Evolutionary conservation across 2,888 invertebrate species (phyloP).

Genomic region (Steinernema hermaphroditum): DNA sequence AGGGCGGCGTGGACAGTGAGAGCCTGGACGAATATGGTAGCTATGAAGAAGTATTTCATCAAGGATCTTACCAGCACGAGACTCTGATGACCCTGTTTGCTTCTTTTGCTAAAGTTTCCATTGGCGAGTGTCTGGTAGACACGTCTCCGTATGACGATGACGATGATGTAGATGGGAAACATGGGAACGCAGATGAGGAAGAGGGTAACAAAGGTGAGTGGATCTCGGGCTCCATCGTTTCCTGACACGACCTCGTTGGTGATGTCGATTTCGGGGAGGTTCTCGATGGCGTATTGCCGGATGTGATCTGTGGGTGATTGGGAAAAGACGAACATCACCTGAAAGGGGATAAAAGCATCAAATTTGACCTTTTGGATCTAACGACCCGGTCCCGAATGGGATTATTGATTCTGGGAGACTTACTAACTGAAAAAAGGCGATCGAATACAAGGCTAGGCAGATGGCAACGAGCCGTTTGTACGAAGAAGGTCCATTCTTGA

Average conservation of each 20-base stretch:
- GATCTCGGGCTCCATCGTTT: constrained; percentile 49
- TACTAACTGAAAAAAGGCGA: constrained; percentile 49
- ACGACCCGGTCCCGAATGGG: no score
- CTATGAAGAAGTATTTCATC: background rate
- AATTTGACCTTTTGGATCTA: no score
- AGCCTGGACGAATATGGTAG: constrained; percentile 35
- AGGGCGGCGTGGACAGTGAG: constrained; percentile 53
- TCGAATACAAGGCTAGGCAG: constrained; percentile 44
- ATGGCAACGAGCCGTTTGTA: constrained; percentile 38
- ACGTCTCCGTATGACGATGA: constrained; percentile 48
- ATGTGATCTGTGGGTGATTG: constrained; percentile 46
- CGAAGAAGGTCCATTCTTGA: constrained; percentile 44
- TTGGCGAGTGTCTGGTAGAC: constrained; percentile 36
- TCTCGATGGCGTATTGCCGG: constrained; percentile 39
- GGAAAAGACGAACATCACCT: constrained; percentile 53
- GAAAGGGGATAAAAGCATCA: no score
- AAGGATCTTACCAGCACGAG: background rate
- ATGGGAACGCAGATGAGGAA: constrained; percentile 53
- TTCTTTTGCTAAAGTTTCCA: background rate
- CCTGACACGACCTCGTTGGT: constrained; percentile 38
- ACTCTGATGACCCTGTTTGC: background rate
- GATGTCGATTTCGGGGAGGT: constrained; percentile 40
- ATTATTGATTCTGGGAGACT: background rate
- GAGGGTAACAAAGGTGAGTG: constrained; percentile 48
- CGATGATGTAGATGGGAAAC: constrained; percentile 54